Evolutionary conservation across 2,113 vertebrate species (phyloP).

Genomic region (Nicator chloris): DNA sequence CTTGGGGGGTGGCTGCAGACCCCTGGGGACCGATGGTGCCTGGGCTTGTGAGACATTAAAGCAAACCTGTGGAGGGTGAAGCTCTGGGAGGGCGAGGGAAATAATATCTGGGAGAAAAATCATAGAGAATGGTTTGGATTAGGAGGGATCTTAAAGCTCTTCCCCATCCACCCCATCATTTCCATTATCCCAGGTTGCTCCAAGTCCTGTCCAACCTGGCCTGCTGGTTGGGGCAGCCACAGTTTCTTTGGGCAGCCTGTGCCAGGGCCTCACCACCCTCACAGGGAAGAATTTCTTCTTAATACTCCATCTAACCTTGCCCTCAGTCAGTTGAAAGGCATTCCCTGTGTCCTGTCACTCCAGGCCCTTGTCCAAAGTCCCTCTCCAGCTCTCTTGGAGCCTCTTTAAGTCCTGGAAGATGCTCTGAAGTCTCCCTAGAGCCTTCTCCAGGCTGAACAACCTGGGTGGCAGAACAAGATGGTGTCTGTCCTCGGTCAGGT

Average conservation of each 20-base stretch:
- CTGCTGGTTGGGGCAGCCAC: not conserved
- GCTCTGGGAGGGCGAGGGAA: not conserved
- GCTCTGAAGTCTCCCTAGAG: not conserved
- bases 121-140: not conserved
- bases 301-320: not conserved
- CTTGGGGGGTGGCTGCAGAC: fast-evolving
- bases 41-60: not conserved
- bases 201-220: not conserved
- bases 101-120: not conserved
- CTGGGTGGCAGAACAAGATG: not conserved
- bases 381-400: not conserved
- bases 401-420: not conserved
- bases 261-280: not conserved
- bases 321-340: not conserved
- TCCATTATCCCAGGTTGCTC: not conserved
- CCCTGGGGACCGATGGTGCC: not conserved
- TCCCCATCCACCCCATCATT: not conserved
- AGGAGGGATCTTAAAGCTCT: not conserved
- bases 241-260: not conserved
- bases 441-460: not conserved
- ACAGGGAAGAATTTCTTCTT: not conserved
- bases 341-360: not conserved
- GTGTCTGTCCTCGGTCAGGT: not conserved
- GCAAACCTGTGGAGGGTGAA: not conserved
- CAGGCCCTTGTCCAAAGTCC: not conserved